Evolutionary conservation across 2,888 invertebrate species (phyloP), one percentile per base, ranked within the genome.

Genomic region (Trisateles emortualis): DNA sequence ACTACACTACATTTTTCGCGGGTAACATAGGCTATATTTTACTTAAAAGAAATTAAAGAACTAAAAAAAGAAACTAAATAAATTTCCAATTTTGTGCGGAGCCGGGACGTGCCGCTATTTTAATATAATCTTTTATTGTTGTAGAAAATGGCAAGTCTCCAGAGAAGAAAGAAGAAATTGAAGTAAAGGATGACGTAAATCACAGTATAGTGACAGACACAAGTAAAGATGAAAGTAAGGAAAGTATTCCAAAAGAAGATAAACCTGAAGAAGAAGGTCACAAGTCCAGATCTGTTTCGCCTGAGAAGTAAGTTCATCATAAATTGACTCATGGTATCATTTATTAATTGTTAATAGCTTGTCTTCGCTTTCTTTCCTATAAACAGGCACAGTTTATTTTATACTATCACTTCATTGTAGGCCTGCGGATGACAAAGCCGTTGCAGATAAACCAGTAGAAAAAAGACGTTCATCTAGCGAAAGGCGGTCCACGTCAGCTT

Each of bases 111-210:
- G 22, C 5, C 5, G 2, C 5, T 3, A 22, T 5, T 14, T 41
- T 13, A 22, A 46, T 32, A 1, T 38, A 26, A 44, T 19, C 36
- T 5, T 49, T 42, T 14, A 0, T 10, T 46, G 13, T 52, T 52
- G 4, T 40, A 92, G 92, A 92, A 83, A 92, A 92, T 64, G 92
- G 92, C 29, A 90, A 90, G 74, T 91, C 92, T 13, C 90, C 90
- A 1, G 91, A 88, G 58, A 86, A 83, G 78, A 81, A 91, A 80
- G 85, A 87, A 69, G 88, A 86, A 0, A 55, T 69, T 58, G 85
- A 90, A 72, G 64, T 81, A 68, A 84, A 90, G 77, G 83, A 91
- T 69, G 87, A 93, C 80, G 76, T 82, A 39, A 83, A 79, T 41
- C 76, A 79, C 30, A 86, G 81, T 53, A 68, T 77, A 0, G 74